A percentile compares a stretch with the other conserved stretches of the same genome.
Evolutionary conservation across 2,888 invertebrate species (phyloP).

Genomic region (Drosophila demipolita): DNA sequence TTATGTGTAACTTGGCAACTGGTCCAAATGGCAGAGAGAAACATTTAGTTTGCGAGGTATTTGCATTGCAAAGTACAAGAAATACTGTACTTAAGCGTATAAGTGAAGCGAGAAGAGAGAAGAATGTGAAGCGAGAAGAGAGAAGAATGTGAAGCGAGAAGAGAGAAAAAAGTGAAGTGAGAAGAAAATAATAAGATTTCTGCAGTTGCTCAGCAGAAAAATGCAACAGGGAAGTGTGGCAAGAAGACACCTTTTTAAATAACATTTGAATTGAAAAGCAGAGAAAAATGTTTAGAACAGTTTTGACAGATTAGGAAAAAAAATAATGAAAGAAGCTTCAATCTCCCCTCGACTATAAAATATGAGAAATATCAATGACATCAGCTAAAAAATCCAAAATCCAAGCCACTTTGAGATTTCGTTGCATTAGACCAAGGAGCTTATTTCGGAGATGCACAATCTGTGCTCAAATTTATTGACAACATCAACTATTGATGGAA

Average conservation of each 20-base stretch:
- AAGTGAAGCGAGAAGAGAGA: neutral
- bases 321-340: neutral
- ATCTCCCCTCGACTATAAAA: neutral
- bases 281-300: neutral
- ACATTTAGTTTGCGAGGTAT: neutral
- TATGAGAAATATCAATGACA: neutral
- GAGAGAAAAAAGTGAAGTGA: neutral
- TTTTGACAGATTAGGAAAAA: neutral
- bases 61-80: neutral
- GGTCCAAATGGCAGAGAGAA: neutral
- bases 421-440: neutral
- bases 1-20: slow-evolving; percentile 23
- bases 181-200: too few species aligned
- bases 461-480: slow-evolving; percentile 19
- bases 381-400: neutral
- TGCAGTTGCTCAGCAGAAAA: neutral
- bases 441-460: neutral
- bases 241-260: neutral
- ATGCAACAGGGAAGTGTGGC: neutral
- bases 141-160: neutral
- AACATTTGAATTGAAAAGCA: neutral
- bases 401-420: neutral
- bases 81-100: neutral
- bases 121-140: neutral
- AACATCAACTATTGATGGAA: slow-evolving; percentile 48